Conservation (phyloP, 2,797 vertebrate species). For the Betta splendens region DNA sequence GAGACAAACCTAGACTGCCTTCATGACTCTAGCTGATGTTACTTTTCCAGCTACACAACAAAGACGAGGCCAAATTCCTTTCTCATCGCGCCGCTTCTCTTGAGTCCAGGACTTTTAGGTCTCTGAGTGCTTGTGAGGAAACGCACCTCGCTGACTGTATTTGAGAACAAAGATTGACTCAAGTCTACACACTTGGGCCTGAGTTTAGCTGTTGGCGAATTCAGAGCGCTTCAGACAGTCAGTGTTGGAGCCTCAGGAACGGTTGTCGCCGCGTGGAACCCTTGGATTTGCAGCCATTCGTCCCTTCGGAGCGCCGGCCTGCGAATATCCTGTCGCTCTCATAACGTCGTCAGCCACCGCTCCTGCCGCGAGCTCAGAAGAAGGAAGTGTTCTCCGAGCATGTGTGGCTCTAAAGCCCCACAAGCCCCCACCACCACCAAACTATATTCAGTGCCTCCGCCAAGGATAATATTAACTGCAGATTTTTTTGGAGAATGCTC, state of each 20-base stretch:
- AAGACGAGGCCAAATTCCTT: not conserved
- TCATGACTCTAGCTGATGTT: not conserved
- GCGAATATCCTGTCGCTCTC: not conserved
- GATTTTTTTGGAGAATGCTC: constrained; percentile 44
- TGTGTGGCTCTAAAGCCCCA: constrained; percentile 16
- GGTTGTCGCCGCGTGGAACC: not conserved
- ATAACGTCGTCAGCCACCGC: constrained; percentile 11
- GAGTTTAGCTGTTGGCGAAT: too few species aligned
- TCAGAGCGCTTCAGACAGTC: not conserved
- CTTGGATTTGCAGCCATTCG: not conserved
- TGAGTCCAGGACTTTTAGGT: too few species aligned
- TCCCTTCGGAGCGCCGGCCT: not conserved
- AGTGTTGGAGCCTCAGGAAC: not conserved
- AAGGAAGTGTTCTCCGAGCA: constrained; percentile 44
- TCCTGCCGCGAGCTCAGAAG: constrained; percentile 27
- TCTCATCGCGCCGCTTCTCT: not conserved
- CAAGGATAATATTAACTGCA: constrained; percentile 68
- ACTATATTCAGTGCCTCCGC: constrained; percentile 49
- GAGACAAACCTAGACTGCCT: not conserved
- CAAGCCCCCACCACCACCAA: constrained; percentile 27
- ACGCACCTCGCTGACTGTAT: not conserved
- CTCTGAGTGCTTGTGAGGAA: too few species aligned
- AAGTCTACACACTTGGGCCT: not conserved
- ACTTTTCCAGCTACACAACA: not conserved
- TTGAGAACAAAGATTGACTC: not conserved